These are phyloP conservation scores for Odocoileus virginianus DNA, from an alignment of 2,113 vertebrate species.

Conservation along the genomic window DNA sequence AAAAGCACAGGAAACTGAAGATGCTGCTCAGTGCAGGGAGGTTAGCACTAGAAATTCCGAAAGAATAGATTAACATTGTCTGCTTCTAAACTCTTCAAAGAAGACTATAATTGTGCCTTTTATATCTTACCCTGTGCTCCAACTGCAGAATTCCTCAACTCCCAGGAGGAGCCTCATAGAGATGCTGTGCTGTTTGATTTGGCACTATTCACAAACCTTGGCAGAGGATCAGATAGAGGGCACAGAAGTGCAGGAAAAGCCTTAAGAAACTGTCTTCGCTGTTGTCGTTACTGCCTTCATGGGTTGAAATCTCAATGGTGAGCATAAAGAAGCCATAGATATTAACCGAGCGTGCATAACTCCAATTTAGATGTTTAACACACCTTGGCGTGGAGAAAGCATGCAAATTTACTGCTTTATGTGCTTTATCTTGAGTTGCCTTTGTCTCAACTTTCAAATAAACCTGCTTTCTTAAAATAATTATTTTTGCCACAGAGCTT, in stretches of 20 bases:
- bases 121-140: conserved; percentile 61
- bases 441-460: conserved; percentile 31
- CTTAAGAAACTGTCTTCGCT: conserved; percentile 79
- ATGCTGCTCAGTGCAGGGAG: not conserved
- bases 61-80: conserved; percentile 57
- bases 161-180: conserved; percentile 74
- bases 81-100: conserved; percentile 64
- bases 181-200: conserved; percentile 81
- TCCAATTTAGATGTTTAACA: conserved; percentile 30
- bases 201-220: conserved; percentile 77
- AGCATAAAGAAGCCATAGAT: conserved; percentile 52
- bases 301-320: conserved; percentile 66
- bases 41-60: conserved; percentile 51
- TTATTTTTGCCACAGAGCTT: not conserved
- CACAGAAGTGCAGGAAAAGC: conserved; percentile 80
- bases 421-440: not conserved
- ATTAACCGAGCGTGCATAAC: not conserved
- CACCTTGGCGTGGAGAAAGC: conserved; percentile 42
- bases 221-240: conserved; percentile 81
- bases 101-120: conserved; percentile 68
- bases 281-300: conserved; percentile 65
- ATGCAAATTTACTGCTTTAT: not conserved
- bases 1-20: conserved; percentile 21
- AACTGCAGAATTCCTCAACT: conserved; percentile 75
- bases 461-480: not conserved